phyloP scores from a whole-genome alignment of 2,888 invertebrate species.

The Drosophila sordidula region DNA sequence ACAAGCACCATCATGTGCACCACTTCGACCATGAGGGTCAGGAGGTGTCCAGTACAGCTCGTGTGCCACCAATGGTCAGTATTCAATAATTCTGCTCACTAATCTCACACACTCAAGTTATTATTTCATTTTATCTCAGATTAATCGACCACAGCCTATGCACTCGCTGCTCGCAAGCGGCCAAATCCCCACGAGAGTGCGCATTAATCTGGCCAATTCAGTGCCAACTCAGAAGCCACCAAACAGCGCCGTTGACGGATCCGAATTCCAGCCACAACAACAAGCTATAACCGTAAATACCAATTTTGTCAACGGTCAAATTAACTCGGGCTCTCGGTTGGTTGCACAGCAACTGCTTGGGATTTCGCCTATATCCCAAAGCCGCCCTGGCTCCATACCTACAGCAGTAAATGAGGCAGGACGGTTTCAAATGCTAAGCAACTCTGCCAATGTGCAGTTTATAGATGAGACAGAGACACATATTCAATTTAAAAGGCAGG shows the following conservation, averaged over 20 bases:
- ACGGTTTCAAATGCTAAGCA: slow-evolving; percentile 78
- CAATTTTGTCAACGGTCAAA: slow-evolving; percentile 89
- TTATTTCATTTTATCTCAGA: slow-evolving; percentile 56
- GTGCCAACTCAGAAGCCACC: slow-evolving; percentile 32
- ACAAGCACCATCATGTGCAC: slow-evolving; percentile 94
- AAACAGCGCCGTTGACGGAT: slow-evolving; percentile 1
- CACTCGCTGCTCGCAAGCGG: slow-evolving; percentile 87
- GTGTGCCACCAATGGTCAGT: slow-evolving; percentile 85
- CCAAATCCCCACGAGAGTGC: slow-evolving; percentile 87
- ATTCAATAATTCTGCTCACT: neutral
- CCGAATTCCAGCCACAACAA: slow-evolving; percentile 85
- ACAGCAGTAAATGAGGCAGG: slow-evolving; percentile 18
- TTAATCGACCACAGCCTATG: slow-evolving; percentile 86
- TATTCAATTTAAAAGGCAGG: slow-evolving; percentile 78
- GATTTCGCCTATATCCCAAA: slow-evolving; percentile 31
- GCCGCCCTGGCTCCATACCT: slow-evolving; percentile 4
- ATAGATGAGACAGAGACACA: slow-evolving; percentile 86
- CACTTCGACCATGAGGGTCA: slow-evolving; percentile 91
- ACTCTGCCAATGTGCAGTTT: slow-evolving; percentile 88
- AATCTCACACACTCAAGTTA: neutral
- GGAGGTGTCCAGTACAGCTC: slow-evolving; percentile 87
- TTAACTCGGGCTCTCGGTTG: slow-evolving; percentile 86
- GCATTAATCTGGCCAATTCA: slow-evolving; percentile 86
- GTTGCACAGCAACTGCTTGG: slow-evolving; percentile 87
- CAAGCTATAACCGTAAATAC: slow-evolving; percentile 82